phyloP scores from a whole-genome alignment of 2,113 vertebrate genomes.

The Onychorhynchus coronatus region DNA sequence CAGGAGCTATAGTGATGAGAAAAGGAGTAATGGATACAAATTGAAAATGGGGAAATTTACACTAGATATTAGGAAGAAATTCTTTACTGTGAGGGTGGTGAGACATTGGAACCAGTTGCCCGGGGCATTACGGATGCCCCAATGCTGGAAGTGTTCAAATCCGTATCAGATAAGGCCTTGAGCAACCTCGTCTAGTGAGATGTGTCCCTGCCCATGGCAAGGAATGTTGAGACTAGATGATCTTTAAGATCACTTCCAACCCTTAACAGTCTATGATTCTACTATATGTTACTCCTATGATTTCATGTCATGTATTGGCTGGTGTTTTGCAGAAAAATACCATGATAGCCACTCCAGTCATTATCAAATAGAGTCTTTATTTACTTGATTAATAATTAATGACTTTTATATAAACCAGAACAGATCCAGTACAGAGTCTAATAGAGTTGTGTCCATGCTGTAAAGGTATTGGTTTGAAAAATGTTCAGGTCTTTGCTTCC shows the following conservation, averaged over 20 bases:
- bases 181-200: neutral
- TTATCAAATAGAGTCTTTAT: neutral
- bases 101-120: neutral
- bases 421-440: neutral
- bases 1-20: neutral
- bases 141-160: neutral
- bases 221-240: neutral
- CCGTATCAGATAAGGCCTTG: neutral
- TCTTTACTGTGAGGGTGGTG: neutral
- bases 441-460: neutral
- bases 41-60: neutral
- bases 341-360: neutral
- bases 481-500: neutral
- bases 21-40: neutral
- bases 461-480: neutral
- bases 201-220: neutral
- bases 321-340: neutral
- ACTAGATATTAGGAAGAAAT: neutral
- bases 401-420: neutral
- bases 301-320: neutral
- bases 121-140: neutral
- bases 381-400: neutral
- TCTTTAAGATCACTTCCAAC: neutral
- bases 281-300: neutral
- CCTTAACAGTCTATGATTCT: neutral